Percentiles rank a stretch among this genome's conserved stretches.
Evolutionary conservation across 2,797 vertebrate genomes (phyloP).

Genomic region (Smutsia temminckii): DNA sequence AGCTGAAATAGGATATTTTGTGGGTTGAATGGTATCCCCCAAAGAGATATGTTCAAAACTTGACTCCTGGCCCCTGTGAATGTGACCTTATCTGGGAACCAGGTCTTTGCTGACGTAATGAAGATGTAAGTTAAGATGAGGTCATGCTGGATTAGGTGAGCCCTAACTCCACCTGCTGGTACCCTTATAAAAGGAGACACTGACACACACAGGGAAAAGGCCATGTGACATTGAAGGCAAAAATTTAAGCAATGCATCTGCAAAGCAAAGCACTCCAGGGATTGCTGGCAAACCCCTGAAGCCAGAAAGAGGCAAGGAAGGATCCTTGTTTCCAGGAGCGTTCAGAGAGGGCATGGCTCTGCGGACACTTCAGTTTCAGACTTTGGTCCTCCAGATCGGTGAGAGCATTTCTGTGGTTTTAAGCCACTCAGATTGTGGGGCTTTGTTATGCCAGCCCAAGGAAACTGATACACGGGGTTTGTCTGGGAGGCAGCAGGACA

Average conservation of each 20-base stretch:
- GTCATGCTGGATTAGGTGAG: not conserved
- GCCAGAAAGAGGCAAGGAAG: not conserved
- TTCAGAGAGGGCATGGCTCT: not conserved
- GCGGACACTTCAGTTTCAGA: not conserved
- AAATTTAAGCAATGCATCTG: not conserved
- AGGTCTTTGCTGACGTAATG: not conserved
- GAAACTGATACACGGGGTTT: not conserved
- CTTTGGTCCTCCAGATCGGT: not conserved
- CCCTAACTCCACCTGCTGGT: not conserved
- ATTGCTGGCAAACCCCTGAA: not conserved
- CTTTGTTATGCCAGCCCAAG: not conserved
- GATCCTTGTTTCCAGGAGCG: not conserved
- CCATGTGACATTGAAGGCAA: not conserved
- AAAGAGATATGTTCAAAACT: not conserved
- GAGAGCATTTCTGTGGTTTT: not conserved
- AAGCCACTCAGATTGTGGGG: not conserved
- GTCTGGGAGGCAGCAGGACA: not conserved
- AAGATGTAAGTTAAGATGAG: not conserved
- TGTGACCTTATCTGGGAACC: not conserved
- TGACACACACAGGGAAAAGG: not conserved
- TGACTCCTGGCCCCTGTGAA: not conserved
- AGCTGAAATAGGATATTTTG: not conserved
- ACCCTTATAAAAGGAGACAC: not conserved
- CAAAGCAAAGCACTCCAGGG: not conserved
- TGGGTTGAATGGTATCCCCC: not conserved